Base-by-base conservation (phyloP, 2,888 invertebrate genomes). In the Agrotis clavis region DNA sequence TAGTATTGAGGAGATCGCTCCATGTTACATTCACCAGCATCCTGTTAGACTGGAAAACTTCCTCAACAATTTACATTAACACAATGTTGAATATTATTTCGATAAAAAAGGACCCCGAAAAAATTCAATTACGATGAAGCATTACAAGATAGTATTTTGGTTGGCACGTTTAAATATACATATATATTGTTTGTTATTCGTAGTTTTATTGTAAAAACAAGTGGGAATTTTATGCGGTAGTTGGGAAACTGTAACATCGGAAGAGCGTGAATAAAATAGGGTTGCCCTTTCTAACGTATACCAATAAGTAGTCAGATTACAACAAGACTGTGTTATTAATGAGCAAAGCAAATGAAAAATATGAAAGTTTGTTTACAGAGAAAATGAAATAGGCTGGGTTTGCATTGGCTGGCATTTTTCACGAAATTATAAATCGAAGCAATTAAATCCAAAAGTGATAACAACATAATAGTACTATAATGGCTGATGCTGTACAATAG, bases 171-270 rank as follows among this genome's bases (percentile, higher is more conserved):
- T 45, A 35, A 80, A 50, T 78, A 63, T 74, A 62, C 59, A n/a
- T n/a, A n/a, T n/a, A n/a, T n/a, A n/a, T 61, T 41, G 7, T 41
- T 41, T 62, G 48, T 68, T 41, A 53, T 65, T 59, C 41, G 48
- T 73, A 67, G 67, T 79, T 74, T 72, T 61, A 67, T 57, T 78
- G 64, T 60, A 74, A 77, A 69, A 74, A 71, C 59, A 73, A 77
- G 57, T 59, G 50, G 47, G 41, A 71, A 53, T 71, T 81, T 68
- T 48, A 65, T 19, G 57, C 67, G 62, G 67, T 75, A 71, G 76
- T 71, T 61, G 65, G 61, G 57, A 70, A 78, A 74, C 74, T 67
- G 75, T 71, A 63, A 84, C 81, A 77, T 81, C 59, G 75, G 71
- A 76, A 78, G 78, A 74, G 77, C 54, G 69, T 54, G 71, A 71